These are phyloP conservation scores for Proctacanthus coquilletti DNA, from an alignment of 1,140 invertebrate species.

Conservation along the genomic window DNA sequence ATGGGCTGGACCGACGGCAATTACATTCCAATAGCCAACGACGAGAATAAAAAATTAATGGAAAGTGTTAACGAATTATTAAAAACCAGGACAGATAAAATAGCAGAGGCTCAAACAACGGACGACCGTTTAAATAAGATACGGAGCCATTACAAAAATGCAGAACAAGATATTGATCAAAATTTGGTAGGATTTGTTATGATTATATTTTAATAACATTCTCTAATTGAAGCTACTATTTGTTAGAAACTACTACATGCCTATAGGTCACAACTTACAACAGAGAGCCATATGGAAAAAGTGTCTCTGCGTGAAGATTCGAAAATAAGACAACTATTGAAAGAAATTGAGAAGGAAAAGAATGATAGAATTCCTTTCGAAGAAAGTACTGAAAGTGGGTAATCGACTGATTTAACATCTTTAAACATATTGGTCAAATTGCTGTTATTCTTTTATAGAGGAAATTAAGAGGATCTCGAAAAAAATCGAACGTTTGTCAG, in stretches of 20 bases:
- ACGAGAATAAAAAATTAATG: constrained; percentile 46
- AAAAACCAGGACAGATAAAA: constrained; percentile 14
- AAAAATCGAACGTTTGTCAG: constrained; percentile 36
- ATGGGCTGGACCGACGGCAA: constrained; percentile 48
- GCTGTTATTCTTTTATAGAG: constrained; percentile 1
- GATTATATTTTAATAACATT: background rate
- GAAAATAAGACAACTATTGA: constrained; percentile 31
- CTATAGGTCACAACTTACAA: constrained; percentile 36
- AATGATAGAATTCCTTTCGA: constrained; percentile 10
- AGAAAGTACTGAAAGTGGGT: constrained; percentile 12
- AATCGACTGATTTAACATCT: background rate
- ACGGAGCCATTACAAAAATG: constrained; percentile 30
- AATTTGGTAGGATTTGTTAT: constrained; percentile 27
- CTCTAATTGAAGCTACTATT: background rate
- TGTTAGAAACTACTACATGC: constrained; percentile 34
- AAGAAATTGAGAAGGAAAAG: constrained; percentile 24
- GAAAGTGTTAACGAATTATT: constrained; percentile 16
- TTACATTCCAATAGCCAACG: constrained; percentile 49
- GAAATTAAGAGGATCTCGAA: constrained; percentile 23
- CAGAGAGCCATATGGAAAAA: constrained; percentile 37
- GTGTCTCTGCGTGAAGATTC: constrained; percentile 30
- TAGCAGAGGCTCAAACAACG: constrained; percentile 12
- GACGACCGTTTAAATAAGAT: constrained; percentile 20
- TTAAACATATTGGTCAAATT: constrained; percentile 12
- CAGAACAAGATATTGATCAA: constrained; percentile 30